Evolutionary conservation across 2,888 invertebrate genomes (phyloP).

Genomic region (Amphipyra tragopoginis): DNA sequence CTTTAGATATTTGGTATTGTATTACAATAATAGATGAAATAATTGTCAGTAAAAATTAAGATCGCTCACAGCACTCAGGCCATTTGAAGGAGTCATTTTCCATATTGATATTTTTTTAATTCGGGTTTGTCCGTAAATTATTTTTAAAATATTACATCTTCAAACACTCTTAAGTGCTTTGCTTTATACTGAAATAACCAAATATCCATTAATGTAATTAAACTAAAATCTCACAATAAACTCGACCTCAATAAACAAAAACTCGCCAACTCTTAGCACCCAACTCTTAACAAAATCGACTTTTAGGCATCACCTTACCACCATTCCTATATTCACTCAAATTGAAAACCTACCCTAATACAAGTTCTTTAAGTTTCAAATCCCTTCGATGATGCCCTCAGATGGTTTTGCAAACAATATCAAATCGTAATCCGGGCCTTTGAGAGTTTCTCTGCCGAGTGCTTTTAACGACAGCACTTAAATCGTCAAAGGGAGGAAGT

Average conservation of each 20-base stretch:
- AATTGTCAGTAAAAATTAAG: too few relatives aligned
- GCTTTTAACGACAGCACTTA: conserved; percentile 40
- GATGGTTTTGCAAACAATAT: conserved; percentile 30
- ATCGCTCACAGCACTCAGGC: too few relatives aligned
- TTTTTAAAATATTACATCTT: too few relatives aligned
- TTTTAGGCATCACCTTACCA: neutral
- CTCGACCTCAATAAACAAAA: neutral
- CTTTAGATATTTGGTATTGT: too few relatives aligned
- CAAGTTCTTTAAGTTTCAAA: neutral
- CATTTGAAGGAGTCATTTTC: too few relatives aligned
- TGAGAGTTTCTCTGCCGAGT: conserved; percentile 23
- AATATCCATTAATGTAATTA: neutral
- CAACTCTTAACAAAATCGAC: conserved; percentile 7
- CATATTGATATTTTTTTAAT: too few relatives aligned
- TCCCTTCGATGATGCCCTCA: neutral
- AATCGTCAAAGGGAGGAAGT: conserved; percentile 31
- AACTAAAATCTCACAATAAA: neutral
- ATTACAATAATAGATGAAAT: too few relatives aligned
- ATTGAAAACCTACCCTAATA: neutral
- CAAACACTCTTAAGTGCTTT: too few relatives aligned
- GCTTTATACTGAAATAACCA: neutral
- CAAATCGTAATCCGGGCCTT: conserved; percentile 32
- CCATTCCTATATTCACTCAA: neutral
- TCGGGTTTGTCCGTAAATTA: too few relatives aligned
- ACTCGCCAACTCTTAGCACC: neutral